phyloP scores from a whole-genome alignment of 2,888 invertebrate genomes.

The Clostera curtula region DNA sequence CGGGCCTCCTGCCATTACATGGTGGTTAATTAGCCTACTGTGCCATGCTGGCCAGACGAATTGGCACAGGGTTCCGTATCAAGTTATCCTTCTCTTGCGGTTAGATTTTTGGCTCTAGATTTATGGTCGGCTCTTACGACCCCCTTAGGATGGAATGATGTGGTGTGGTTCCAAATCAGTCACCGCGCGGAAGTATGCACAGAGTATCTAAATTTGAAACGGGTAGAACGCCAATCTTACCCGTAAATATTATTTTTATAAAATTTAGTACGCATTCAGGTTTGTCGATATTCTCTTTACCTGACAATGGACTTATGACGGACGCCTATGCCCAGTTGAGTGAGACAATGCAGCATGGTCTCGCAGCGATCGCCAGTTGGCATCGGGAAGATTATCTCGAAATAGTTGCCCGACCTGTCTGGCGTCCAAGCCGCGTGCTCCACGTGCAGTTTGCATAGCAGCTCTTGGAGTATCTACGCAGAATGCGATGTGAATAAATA shows the following conservation, averaged over 20 bases:
- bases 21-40: too few relatives aligned
- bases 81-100: too few relatives aligned
- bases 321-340: conserved; percentile 81
- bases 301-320: conserved; percentile 82
- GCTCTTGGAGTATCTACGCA: conserved; percentile 78
- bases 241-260: neutral
- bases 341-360: conserved; percentile 82
- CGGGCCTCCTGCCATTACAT: too few relatives aligned
- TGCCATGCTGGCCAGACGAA: too few relatives aligned
- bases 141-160: too few relatives aligned
- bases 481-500: conserved; percentile 1
- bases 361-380: conserved; percentile 82
- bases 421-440: conserved; percentile 82
- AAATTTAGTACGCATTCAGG: neutral
- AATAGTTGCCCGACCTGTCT: conserved; percentile 79
- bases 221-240: too few relatives aligned
- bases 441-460: conserved; percentile 78
- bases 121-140: too few relatives aligned
- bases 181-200: too few relatives aligned
- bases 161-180: too few relatives aligned
- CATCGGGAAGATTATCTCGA: conserved; percentile 81
- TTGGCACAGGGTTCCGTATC: too few relatives aligned
- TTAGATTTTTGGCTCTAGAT: too few relatives aligned
- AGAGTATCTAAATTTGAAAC: too few relatives aligned
- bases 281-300: conserved; percentile 58